A percentile compares a stretch with the other conserved stretches of the same genome.
These are phyloP conservation scores for Orbicella faveolata DNA, from an alignment of 64 coral and sea anemone species.

Conservation along the genomic window DNA sequence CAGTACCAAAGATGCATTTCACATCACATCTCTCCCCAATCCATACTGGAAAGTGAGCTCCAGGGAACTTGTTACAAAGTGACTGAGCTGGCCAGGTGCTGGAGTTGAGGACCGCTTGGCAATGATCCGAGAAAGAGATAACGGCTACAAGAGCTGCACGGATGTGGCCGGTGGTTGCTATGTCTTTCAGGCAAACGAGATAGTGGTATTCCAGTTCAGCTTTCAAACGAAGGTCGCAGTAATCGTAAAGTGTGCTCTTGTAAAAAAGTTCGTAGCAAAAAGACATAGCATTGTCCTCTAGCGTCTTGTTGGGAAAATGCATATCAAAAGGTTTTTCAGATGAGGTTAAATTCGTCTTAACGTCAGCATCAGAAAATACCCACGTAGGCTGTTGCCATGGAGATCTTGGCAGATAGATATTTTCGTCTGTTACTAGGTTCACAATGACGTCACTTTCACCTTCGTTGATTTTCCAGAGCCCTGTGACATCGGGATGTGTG, in stretches of 20 bases:
- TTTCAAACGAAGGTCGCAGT: constrained; percentile 50
- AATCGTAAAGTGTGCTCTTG: constrained; percentile 29
- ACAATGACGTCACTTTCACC: constrained; percentile 74
- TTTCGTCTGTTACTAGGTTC: constrained; percentile 67
- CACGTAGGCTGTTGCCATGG: constrained; percentile 80
- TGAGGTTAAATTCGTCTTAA: constrained; percentile 75
- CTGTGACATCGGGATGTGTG: constrained; percentile 54
- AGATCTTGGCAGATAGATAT: constrained; percentile 79
- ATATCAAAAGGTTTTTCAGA: constrained; percentile 63
- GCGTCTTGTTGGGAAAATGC: constrained; percentile 52
- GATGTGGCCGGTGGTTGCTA: constrained; percentile 45
- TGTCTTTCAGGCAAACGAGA: constrained; percentile 78
- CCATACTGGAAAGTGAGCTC: constrained; percentile 75
- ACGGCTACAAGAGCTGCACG: constrained; percentile 64
- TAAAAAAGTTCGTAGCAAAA: constrained; percentile 84
- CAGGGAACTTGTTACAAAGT: constrained; percentile 81
- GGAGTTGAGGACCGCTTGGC: constrained; percentile 53
- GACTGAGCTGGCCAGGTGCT: constrained; percentile 77
- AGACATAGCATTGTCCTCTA: constrained; percentile 16
- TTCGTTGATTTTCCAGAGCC: constrained; percentile 93
- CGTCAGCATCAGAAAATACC: constrained; percentile 89
- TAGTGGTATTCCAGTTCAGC: constrained; percentile 79
- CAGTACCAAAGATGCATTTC: constrained; percentile 82
- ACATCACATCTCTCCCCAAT: constrained; percentile 76
- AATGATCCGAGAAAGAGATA: constrained; percentile 88